Base-by-base conservation (phyloP, 2,797 vertebrate species). In the Galago senegalensis region DNA sequence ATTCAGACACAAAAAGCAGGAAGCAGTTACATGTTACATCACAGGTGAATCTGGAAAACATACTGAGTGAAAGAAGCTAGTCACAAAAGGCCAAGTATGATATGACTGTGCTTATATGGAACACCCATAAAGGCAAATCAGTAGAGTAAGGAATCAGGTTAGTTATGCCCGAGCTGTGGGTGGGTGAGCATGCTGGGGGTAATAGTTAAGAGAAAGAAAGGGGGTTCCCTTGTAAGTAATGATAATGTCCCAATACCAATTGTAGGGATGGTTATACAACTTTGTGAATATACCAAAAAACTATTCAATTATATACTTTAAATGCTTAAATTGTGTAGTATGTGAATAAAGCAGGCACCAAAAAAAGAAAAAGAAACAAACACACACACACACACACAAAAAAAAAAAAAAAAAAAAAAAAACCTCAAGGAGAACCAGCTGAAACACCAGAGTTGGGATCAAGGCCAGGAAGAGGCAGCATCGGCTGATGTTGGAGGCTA, bases 201-300 rank as follows among this genome's bases (percentile, higher is more conserved):
- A 21, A 84, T 20, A 40, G 31, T 40, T 27, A 72, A 90, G 4
- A n/a, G 13, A 60, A 79, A 89, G 56, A 40, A 40, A 40, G 37
- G 46, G 1, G 4, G 53, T 89, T 89, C 70, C 72, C 81, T 91
- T 73, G 16, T 17, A 25, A 12, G 53, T 34, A 79, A 94, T 43
- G 7, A 73, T 87, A 82, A 37, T 88, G 25, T 69, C 89, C 79
- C 85, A 91, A 96, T 85, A 70, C 40, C 79, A 56, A 67, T 82
- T 67, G 4, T 77, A 77, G 65, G 46, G 23, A 79, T 81, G 7
- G 37, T 17, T 77, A 77, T 25, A 89, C 31, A 63, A 90, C 8
- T 70, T 29, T 88, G 31, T 61, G 56, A 88, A 77, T 61, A 40
- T 27, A 56, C 34, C 23, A 49, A 34, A 34, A n/a, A 89, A 89